phyloP scores from a whole-genome alignment of 37 sponge, comb jelly and placozoan genomes.

The Crambe crambe region DNA sequence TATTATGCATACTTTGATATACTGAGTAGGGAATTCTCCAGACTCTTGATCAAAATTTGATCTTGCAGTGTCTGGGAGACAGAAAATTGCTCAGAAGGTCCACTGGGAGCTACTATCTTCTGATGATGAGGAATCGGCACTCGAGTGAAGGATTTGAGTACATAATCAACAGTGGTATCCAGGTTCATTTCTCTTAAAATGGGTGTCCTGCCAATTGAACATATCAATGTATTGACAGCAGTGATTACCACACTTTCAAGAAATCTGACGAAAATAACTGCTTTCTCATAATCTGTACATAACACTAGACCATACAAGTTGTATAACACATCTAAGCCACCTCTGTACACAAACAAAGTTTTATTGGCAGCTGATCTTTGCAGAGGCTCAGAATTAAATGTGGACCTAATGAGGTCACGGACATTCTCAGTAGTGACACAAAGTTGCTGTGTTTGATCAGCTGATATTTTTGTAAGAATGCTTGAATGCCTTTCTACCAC shows the following conservation, averaged over 20 bases:
- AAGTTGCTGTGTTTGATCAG: too few species aligned
- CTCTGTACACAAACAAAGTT: neutral
- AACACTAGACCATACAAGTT: neutral
- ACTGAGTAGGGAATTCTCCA: neutral
- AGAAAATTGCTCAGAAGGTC: too few species aligned
- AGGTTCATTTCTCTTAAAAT: neutral
- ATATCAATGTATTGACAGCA: neutral
- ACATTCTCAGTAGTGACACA: neutral
- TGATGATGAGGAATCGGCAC: neutral
- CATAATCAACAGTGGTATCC: neutral
- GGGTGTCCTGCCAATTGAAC: neutral
- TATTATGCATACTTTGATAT: neutral
- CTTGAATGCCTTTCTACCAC: neutral
- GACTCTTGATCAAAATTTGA: neutral
- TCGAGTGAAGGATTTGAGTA: neutral
- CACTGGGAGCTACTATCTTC: too few species aligned
- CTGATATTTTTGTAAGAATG: too few species aligned
- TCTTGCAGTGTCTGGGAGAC: too few species aligned
- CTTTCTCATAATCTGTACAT: neutral
- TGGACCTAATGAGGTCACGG: neutral
- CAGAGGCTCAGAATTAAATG: neutral
- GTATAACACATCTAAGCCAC: neutral
- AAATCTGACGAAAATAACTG: neutral
- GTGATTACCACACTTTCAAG: neutral
- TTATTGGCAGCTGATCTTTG: neutral